phyloP scores from a whole-genome alignment of 2,797 vertebrate genomes.

The Forpus xanthops region DNA sequence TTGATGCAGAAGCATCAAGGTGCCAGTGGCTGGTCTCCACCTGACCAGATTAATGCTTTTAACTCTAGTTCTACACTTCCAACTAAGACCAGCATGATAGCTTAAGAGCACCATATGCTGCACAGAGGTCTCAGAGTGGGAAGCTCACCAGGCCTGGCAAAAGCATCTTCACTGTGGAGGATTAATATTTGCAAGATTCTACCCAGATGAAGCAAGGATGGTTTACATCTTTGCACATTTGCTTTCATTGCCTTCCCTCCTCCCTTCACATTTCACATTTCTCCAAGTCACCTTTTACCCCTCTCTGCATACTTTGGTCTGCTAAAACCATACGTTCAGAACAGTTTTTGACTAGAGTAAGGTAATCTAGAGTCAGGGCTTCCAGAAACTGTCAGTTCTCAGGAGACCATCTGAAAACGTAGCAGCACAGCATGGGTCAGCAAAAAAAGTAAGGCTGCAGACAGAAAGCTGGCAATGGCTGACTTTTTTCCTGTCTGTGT shows the following conservation, averaged over 20 bases:
- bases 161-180: neutral
- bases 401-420: neutral
- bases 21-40: neutral
- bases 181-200: neutral
- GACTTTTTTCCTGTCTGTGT: neutral
- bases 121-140: neutral
- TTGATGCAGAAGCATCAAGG: neutral
- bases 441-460: constrained; percentile 12
- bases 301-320: neutral
- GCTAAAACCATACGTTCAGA: neutral
- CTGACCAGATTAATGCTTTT: neutral
- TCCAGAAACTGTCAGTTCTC: constrained; percentile 37
- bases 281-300: neutral
- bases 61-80: neutral
- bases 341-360: neutral
- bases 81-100: neutral
- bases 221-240: neutral
- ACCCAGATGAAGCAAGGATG: neutral
- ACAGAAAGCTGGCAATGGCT: constrained; percentile 50
- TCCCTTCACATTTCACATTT: neutral
- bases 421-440: constrained; percentile 30
- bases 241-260: neutral
- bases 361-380: neutral
- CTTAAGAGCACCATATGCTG: neutral
- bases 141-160: neutral